These are phyloP conservation scores for Aldabrachelys gigantea DNA, from an alignment of 2,113 vertebrate species.

Conservation along the genomic window DNA sequence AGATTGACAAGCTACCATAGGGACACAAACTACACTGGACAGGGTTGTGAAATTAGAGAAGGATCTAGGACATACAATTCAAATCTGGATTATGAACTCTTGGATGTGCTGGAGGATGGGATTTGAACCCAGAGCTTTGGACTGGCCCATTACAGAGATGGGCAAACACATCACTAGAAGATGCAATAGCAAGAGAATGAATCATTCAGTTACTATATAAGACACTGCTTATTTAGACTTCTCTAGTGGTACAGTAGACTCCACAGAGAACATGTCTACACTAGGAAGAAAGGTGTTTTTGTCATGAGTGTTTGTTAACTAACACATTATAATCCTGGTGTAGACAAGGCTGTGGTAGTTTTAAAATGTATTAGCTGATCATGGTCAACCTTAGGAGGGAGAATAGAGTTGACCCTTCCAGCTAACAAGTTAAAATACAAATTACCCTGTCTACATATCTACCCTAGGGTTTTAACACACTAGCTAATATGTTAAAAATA, in stretches of 20 bases:
- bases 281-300: not conserved
- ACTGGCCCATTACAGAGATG: not conserved
- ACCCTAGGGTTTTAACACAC: not conserved
- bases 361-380: not conserved
- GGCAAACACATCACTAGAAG: not conserved
- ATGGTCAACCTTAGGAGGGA: not conserved
- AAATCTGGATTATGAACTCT: accelerated
- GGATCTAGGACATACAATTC: not conserved
- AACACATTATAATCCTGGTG: not conserved
- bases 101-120: not conserved
- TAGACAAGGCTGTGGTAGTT: not conserved
- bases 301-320: not conserved
- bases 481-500: not conserved
- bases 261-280: accelerated
- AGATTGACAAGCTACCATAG: not conserved
- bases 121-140: not conserved
- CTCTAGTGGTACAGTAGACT: not conserved
- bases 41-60: not conserved
- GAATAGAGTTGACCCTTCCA: not conserved
- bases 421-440: not conserved
- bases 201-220: not conserved
- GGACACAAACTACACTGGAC: not conserved
- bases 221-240: not conserved
- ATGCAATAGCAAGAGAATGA: not conserved
- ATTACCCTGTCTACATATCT: not conserved